Conservation (phyloP, 2,888 invertebrate genomes). For the Rotaria socialis region DNA sequence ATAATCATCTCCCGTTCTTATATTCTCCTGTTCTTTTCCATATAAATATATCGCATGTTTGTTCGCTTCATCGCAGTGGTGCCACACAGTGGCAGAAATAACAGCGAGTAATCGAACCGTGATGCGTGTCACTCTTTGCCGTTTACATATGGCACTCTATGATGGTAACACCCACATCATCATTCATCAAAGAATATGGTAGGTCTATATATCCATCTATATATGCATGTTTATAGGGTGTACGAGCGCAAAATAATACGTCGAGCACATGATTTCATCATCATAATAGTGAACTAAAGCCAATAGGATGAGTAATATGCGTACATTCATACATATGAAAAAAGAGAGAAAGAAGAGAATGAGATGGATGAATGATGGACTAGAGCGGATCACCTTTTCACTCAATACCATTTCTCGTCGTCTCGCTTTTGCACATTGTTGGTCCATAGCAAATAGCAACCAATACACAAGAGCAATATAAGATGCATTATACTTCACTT, state of each 20-base stretch:
- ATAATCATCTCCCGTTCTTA: background rate
- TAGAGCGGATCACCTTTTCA: conserved; percentile 21
- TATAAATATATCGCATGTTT: background rate
- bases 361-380: conserved; percentile 18
- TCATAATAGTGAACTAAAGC: background rate
- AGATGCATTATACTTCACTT: background rate
- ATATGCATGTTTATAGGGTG: background rate
- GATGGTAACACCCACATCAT: background rate
- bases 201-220: background rate
- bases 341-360: background rate
- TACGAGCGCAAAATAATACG: background rate
- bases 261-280: conserved; percentile 8
- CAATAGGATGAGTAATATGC: background rate
- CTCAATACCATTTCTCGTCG: background rate
- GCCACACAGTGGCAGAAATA: background rate
- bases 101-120: conserved; percentile 2
- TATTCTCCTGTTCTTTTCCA: background rate
- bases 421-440: background rate
- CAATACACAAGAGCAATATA: background rate
- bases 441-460: background rate
- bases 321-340: background rate
- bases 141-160: background rate
- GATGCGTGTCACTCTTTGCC: conserved; percentile 1
- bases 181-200: background rate
- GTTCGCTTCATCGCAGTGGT: background rate